Conservation (phyloP, 2,113 vertebrate genomes). For the Phaetusa simplex region DNA sequence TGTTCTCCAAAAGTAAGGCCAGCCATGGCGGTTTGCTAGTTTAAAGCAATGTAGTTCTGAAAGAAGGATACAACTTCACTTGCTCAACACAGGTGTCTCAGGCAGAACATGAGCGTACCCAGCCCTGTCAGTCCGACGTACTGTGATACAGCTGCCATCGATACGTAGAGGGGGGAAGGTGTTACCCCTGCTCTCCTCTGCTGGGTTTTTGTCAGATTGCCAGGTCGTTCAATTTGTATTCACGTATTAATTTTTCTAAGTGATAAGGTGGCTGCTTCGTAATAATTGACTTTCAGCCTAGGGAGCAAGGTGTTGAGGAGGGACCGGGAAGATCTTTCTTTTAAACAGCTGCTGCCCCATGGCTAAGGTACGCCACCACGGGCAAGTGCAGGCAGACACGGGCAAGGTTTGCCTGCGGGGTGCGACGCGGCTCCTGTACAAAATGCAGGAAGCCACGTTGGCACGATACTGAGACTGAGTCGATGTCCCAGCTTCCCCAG, state of each 20-base stretch:
- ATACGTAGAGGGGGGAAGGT: not conserved
- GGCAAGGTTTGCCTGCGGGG: not conserved
- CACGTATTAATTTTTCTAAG: not conserved
- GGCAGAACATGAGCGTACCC: not conserved
- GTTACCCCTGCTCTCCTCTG: not conserved
- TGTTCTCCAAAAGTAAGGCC: not conserved
- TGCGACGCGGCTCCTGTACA: not conserved
- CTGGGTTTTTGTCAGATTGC: not conserved
- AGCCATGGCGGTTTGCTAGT: not conserved
- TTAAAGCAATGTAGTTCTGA: not conserved
- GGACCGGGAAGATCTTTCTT: not conserved
- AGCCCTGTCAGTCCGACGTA: not conserved
- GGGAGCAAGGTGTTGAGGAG: not conserved
- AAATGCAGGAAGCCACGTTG: not conserved
- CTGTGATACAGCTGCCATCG: not conserved
- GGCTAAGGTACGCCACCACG: rapidly evolving
- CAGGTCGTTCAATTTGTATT: not conserved
- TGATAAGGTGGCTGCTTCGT: not conserved
- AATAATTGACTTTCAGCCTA: not conserved
- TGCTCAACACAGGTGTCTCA: not conserved
- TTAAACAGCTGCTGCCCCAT: not conserved
- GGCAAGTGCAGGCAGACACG: rapidly evolving
- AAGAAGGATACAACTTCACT: not conserved
- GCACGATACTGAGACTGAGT: not conserved
- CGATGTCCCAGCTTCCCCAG: not conserved